phyloP scores from a whole-genome alignment of 2,113 vertebrate species.

The Dascyllus trimaculatus region DNA sequence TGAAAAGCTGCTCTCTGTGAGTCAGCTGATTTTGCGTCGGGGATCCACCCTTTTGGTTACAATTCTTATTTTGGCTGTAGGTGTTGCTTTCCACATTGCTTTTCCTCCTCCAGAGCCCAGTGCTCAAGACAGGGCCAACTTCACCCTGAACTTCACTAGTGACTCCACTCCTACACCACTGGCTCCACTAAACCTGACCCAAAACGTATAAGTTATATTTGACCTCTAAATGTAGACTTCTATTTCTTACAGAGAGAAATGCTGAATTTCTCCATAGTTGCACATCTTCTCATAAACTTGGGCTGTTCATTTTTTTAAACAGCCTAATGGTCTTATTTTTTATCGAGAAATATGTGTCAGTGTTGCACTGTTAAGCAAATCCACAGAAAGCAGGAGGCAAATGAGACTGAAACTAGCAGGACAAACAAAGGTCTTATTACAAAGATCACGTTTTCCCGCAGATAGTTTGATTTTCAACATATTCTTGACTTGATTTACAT shows the following conservation, averaged over 20 bases:
- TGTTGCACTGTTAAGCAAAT: slow-evolving; percentile 30
- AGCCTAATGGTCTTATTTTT: not conserved
- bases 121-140: slow-evolving; percentile 54
- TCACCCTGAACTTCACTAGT: slow-evolving; percentile 71
- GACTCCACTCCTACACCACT: slow-evolving; percentile 56
- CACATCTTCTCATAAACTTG: not conserved
- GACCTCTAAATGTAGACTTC: slow-evolving; percentile 16
- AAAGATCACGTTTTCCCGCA: slow-evolving; percentile 30
- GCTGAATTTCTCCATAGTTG: slow-evolving; percentile 5
- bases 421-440: slow-evolving; percentile 41
- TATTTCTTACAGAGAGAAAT: slow-evolving; percentile 17
- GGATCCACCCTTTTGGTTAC: slow-evolving; percentile 64
- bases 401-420: slow-evolving; percentile 24
- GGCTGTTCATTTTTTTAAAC: not conserved
- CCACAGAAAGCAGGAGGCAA: slow-evolving; percentile 27
- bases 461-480: slow-evolving; percentile 29
- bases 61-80: slow-evolving; percentile 63
- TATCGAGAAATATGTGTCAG: not conserved
- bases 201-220: slow-evolving; percentile 28
- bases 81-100: slow-evolving; percentile 65
- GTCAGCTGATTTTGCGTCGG: slow-evolving; percentile 79
- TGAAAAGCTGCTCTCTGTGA: slow-evolving; percentile 60
- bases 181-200: slow-evolving; percentile 37
- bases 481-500: slow-evolving; percentile 37
- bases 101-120: slow-evolving; percentile 69